These are phyloP conservation scores for Chironomus tentans DNA, from an alignment of 2,888 invertebrate genomes.

Conservation along the genomic window DNA sequence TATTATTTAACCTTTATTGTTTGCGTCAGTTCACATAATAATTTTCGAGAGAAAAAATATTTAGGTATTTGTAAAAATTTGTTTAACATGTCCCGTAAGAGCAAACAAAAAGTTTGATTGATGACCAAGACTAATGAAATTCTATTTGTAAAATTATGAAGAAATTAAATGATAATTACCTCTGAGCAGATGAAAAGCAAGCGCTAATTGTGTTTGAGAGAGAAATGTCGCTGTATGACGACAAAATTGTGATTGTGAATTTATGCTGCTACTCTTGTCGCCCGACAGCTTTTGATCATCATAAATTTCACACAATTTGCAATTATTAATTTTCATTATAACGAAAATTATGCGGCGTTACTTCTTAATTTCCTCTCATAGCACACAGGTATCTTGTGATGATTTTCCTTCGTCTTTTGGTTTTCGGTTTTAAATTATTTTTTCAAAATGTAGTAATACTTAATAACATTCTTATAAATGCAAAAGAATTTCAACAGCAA, in stretches of 20 bases:
- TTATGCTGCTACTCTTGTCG: constrained; percentile 25
- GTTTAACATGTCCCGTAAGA: not conserved
- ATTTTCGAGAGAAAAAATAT: not conserved
- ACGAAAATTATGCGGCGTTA: not conserved
- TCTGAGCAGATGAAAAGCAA: constrained; percentile 55
- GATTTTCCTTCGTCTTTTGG: too few species aligned
- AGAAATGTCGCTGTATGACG: constrained; percentile 41
- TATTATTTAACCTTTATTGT: too few species aligned
- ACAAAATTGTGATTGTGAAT: constrained; percentile 20
- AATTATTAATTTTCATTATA: constrained; percentile 31
- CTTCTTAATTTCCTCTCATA: not conserved
- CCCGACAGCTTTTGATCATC: constrained; percentile 29
- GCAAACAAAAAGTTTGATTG: not conserved
- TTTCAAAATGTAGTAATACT: not conserved
- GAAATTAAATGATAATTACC: constrained; percentile 40
- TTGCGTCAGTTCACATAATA: not conserved
- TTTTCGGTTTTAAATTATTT: too few species aligned
- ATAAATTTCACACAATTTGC: constrained; percentile 31
- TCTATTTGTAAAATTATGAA: not conserved
- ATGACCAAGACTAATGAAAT: not conserved
- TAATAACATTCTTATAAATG: constrained; percentile 4
- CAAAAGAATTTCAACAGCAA: constrained; percentile 9
- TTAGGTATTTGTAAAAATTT: too few species aligned
- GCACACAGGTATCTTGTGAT: not conserved
- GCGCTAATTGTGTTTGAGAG: constrained; percentile 50